Evolutionary conservation across 2,797 vertebrate genomes (phyloP), one percentile per base, ranked within the genome.

Genomic region (Macroramphosus scolopax): DNA sequence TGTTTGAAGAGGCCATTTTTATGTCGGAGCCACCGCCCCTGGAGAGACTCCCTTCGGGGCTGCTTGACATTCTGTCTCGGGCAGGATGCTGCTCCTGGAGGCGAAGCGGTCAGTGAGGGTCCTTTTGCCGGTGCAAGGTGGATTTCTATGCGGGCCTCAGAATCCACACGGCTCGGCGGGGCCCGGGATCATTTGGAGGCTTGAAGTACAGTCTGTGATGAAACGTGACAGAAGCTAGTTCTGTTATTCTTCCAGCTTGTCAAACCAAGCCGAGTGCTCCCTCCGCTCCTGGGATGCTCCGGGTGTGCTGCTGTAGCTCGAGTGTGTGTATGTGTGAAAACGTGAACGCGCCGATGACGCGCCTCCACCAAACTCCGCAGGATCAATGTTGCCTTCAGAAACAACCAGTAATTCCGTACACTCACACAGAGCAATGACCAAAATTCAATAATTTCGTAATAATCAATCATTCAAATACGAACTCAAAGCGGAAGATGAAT

Each of bases 1-100:
- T 89, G 86, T 84, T 85, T 49, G 94, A 92, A 49, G 93, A 92
- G 67, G 92, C 92, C 90, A 93, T 94, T 65, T 92, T 92, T 82
- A 80, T 36, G 81, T 87, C 83, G 75, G 87, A 86, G 83, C 78
- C 78, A 72, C 75, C 84, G 80, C 77, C 82, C 76, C 85, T 81
- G 74, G 70, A 85, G 50, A 62, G 83, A 82, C 76, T 81, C 50
- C 82, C 87, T 76, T 82, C 82, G 8, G 82, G 71, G 77, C 75
- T 88, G 36, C 77, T 86, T 72, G 87, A 85, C 89, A 89, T 89
- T 50, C 59, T 47, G 80, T 58, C 75, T 65, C 36, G n/a, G 65
- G 34, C 41, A 44, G 41, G 43, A 44, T 58, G 38, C 42, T 40
- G 51, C 66, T 32, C 55, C 48, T 43, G 54, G 18, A 33, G 51